Evolutionary conservation across 2,888 invertebrate species (phyloP).

Genomic region (Lasius fuliginosus): DNA sequence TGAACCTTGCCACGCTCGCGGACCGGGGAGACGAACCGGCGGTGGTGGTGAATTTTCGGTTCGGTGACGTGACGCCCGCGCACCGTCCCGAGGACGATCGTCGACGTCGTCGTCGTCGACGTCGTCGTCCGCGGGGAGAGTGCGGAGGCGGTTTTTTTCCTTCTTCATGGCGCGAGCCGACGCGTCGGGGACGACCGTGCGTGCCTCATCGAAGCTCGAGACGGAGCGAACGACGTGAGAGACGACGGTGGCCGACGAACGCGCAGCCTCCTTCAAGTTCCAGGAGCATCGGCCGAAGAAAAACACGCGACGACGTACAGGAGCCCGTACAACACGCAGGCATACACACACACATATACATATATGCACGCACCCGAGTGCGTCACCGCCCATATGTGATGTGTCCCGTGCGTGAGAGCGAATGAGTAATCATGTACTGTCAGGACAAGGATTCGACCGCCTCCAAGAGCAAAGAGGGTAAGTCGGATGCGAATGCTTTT

Average conservation of each 20-base stretch:
- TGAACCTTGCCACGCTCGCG: conserved; percentile 34
- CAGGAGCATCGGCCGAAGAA: conserved; percentile 66
- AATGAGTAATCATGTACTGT: conserved; percentile 85
- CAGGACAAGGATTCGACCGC: conserved; percentile 84
- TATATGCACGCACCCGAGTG: conserved; percentile 64
- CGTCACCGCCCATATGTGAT: conserved; percentile 82
- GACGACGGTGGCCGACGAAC: conserved; percentile 15
- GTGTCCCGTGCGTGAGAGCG: conserved; percentile 79
- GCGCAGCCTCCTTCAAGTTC: not conserved
- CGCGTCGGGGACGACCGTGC: conserved; percentile 57
- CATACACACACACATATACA: conserved; percentile 45
- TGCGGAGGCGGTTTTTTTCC: conserved; percentile 59
- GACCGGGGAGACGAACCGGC: conserved; percentile 1
- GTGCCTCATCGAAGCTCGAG: conserved; percentile 68
- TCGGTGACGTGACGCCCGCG: not conserved
- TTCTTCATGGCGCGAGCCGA: conserved; percentile 69
- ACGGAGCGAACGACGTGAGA: conserved; percentile 73
- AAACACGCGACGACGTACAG: conserved; percentile 42
- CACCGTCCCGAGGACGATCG: conserved; percentile 10
- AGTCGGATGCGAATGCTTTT: conserved; percentile 67
- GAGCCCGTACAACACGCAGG: conserved; percentile 32
- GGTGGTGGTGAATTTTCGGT: not conserved
- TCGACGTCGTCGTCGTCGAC: conserved; percentile 1
- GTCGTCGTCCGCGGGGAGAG: conserved; percentile 58
- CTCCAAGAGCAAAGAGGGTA: conserved; percentile 85